Base-by-base conservation (phyloP, 2,113 vertebrate genomes). In the Mola mola region DNA sequence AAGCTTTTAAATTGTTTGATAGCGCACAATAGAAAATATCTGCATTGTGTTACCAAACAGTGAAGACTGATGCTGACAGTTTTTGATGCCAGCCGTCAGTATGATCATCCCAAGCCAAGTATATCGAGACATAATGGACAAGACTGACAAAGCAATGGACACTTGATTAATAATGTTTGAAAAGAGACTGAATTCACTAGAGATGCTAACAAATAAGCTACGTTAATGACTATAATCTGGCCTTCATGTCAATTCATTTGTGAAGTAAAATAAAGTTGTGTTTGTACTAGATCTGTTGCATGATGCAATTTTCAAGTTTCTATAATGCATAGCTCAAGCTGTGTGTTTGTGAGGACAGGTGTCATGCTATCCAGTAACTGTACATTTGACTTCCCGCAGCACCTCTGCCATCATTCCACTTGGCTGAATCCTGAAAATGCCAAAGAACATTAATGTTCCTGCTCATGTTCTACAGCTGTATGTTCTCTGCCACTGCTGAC, bases 391-490 rank as follows among this genome's bases (percentile, higher is more conserved):
- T 34, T 60, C 65, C 56, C 16, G 20, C 57, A 66, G 51, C 49
- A 33, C 49, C 66, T 67, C 44, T 31, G 44, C 31, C 59, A 43
- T 74, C 46, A 47, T 71, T 82, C 44, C 19, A 11, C 70, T 42
- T 66, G 69, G 36, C 37, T 66, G 66, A 40, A 59, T 60, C 38
- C 48, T 47, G 52, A 60, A 65, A 59, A 78, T 66, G 71, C 61
- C 79, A 58, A 46, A 36, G 43, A 65, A 63, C 62, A 64, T 84
- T 78, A 72, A 70, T 28, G 25, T 75, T 68, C 64, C 44, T n/a
- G 28, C 34, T 76, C 70, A 21, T 50, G 48, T 44, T 60, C 62
- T 33, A 26, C 58, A 63, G 72, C 69, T 78, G 31, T 38, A 56
- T 63, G 70, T 70, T 69, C 36, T 25, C 72, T 72, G 65, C 61